Conservation (phyloP, 2,113 vertebrate species). For the Vulpes vulpes region DNA sequence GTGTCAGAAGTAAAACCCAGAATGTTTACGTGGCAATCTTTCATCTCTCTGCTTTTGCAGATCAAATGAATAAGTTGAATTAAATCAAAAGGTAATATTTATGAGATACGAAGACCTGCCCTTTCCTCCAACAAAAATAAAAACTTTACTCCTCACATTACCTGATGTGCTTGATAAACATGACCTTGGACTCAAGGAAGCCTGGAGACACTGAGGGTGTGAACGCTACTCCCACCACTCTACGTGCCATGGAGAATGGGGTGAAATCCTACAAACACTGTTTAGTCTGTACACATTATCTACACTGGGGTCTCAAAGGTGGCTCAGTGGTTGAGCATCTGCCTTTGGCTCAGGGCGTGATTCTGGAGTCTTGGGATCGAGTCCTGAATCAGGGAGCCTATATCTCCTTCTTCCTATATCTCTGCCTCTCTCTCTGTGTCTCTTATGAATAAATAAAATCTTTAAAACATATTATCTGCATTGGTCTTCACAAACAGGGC, state of each 20-base stretch:
- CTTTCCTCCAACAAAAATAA: background rate
- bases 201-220: fast-evolving
- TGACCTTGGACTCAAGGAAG: background rate
- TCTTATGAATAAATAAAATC: too few relatives aligned
- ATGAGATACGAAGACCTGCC: background rate
- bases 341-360: too few relatives aligned
- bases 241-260: fast-evolving
- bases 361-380: too few relatives aligned
- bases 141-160: background rate
- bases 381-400: too few relatives aligned
- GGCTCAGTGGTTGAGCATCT: too few relatives aligned
- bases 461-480: fast-evolving
- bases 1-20: background rate
- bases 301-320: too few relatives aligned
- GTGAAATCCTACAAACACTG: fast-evolving
- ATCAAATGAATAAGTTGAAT: background rate
- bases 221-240: fast-evolving
- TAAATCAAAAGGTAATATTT: background rate
- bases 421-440: too few relatives aligned
- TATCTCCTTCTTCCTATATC: too few relatives aligned
- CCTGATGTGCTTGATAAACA: background rate
- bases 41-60: background rate
- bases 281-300: fast-evolving
- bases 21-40: background rate
- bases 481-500: fast-evolving